A percentile compares a stretch with the other conserved stretches of the same genome.
Evolutionary conservation across 2,888 invertebrate genomes (phyloP).

Genomic region (Drosophila anomalipes): DNA sequence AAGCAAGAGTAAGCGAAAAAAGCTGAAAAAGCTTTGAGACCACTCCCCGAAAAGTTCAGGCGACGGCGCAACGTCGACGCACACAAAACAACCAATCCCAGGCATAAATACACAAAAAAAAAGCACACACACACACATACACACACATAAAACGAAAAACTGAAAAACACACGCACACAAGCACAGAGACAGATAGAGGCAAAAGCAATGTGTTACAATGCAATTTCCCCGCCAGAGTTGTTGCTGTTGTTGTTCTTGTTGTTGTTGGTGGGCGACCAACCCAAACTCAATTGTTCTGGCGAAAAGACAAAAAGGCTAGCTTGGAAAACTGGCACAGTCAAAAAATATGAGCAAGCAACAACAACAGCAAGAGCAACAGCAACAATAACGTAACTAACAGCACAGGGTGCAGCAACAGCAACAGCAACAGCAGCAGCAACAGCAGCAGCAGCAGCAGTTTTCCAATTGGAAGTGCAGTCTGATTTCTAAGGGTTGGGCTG

Average conservation of each 20-base stretch:
- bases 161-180: slow-evolving; percentile 43
- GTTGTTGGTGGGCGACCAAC: slow-evolving; percentile 67
- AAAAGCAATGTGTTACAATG: slow-evolving; percentile 72
- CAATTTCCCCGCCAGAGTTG: slow-evolving; percentile 72
- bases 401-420: slow-evolving; percentile 73
- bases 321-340: slow-evolving; percentile 77
- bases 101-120: slow-evolving; percentile 75
- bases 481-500: slow-evolving; percentile 79
- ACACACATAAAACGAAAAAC: slow-evolving; percentile 47
- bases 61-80: slow-evolving; percentile 66
- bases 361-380: slow-evolving; percentile 45
- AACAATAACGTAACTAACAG: slow-evolving; percentile 35
- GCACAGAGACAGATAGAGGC: slow-evolving; percentile 52
- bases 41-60: slow-evolving; percentile 83
- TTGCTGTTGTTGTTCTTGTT: slow-evolving; percentile 33
- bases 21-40: slow-evolving; percentile 80
- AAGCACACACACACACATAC: slow-evolving; percentile 39
- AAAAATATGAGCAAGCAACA: slow-evolving; percentile 64
- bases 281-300: slow-evolving; percentile 76
- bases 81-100: slow-evolving; percentile 78
- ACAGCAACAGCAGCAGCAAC: slow-evolving; percentile 29
- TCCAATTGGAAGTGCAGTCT: slow-evolving; percentile 75
- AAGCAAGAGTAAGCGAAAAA: slow-evolving; percentile 58
- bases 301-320: slow-evolving; percentile 57
- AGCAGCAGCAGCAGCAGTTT: slow-evolving; percentile 42